Evolutionary conservation across 1,140 invertebrate species (phyloP), one percentile per base, ranked within the genome.

Genomic region (Drosophila aff.): DNA sequence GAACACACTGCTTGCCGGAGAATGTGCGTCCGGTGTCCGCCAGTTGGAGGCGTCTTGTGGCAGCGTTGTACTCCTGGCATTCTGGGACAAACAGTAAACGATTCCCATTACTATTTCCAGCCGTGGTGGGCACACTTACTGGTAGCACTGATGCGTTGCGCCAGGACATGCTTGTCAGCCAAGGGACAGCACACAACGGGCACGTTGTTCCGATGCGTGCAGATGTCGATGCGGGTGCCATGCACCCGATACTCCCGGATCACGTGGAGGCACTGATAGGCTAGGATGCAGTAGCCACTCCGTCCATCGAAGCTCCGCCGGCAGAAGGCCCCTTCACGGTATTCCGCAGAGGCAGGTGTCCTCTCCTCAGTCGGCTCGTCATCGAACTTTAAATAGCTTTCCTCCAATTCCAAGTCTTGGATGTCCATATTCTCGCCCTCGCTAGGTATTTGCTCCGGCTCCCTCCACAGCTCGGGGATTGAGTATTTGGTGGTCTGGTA

Each of bases 121-220:
- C 1, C 33, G 11, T 15, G 28, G 2, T 16, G n/a, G 8, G 11
- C 8, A 6, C 11, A 77, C 77, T n/a, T 58, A 92, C 92, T 92
- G 63, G 74, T 76, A 40, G 83, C 92, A 61, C 92, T 92, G 4
- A 92, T 82, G 0, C 92, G 76, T 55, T 92, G 81, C 0, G 77
- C 58, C 36, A 85, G 68, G 36, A 91, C 68, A 64, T 91, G 86
- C 43, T 92, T 92, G 26, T 86, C 91, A 0, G 81, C 83, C 49
- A 92, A 41, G 1, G 92, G 86, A 50, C 92, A 92, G 53, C 92
- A 92, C n/a, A 92, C 92, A 6, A 92, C 82, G 1, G 92, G 91
- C 33, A 92, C 67, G 52, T 91, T 92, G 23, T 68, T 81, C 8
- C 90, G 79, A 59, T 92, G 77, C 15, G 90, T 90, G 61, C 92